Evolutionary conservation across 2,888 invertebrate genomes (phyloP), one percentile per base, ranked within the genome.

Genomic region (Chydorus sphaericus): DNA sequence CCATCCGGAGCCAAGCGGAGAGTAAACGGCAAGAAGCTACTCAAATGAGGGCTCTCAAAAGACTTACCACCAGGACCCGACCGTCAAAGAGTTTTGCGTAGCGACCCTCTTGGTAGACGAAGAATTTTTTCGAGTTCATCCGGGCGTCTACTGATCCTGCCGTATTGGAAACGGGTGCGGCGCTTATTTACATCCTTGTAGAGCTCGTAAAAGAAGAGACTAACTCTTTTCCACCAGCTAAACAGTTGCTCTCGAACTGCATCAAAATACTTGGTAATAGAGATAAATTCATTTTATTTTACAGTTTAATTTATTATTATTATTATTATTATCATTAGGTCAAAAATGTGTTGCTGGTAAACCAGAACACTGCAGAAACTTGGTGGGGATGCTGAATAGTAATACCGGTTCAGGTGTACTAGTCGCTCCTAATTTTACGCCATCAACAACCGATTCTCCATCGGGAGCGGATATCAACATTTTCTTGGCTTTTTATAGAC

Each of bases 401-500:
- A 77, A 79, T 56, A 80, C 82, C 1, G 73, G 74, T 61, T 70
- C 83, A 49, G 75, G 80, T 0, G 77, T 78, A 53, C 69, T 81
- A 38, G 69, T 86, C 37, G 77, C 82, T 0, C 81, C 81, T 1
- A 80, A 85, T 64, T 84, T 87, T 67, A 77, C 79, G 20, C 85
- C 86, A 1, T 76, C 77, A 23, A 77, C 77, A 57, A 77, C 81
- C 6, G 75, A 77, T 54, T n/a, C n/a, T n/a, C 79, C 81, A 1
- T 75, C 75, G 60, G 82, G 85, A 64, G 68, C 85, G 33, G 71
- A 77, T 55, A 79, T 85, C 67, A 74, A 78, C 60, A 76, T 75
- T 50, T 70, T 82, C 5, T 74, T 79, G 2, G 74, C 76, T 28
- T 62, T 69, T 18, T 72, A 74, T 57, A 72, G 75, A 26, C 71